phyloP scores from a whole-genome alignment of 1,140 invertebrate species.

The Drosophila takahashii region DNA sequence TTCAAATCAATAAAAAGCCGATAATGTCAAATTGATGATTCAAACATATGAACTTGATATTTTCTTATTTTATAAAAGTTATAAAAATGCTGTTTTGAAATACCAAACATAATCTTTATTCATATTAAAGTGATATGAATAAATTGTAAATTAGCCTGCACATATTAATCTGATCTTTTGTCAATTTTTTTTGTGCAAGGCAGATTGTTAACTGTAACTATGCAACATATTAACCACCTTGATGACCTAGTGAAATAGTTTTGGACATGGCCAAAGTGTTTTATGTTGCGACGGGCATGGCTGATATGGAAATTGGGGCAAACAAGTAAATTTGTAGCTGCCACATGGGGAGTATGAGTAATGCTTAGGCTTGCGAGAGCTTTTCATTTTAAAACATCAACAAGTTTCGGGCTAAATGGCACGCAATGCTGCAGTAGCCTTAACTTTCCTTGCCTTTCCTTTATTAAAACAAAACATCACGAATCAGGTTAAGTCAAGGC shows the following conservation, averaged over 20 bases:
- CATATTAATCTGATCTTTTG: too few relatives aligned
- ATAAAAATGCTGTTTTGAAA: too few relatives aligned
- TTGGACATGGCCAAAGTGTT: constrained; percentile 47
- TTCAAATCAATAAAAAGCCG: too few relatives aligned
- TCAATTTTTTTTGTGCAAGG: too few relatives aligned
- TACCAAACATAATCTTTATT: too few relatives aligned
- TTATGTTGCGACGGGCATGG: constrained; percentile 46
- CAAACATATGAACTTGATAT: too few relatives aligned
- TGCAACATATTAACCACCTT: constrained; percentile 41
- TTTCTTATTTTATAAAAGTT: too few relatives aligned
- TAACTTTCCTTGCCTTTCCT: constrained; percentile 28
- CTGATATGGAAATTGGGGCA: constrained; percentile 46
- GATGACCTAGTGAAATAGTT: constrained; percentile 54
- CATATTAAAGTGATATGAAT: too few relatives aligned
- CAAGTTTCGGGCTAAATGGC: constrained; percentile 42
- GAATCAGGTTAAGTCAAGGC: constrained; percentile 57
- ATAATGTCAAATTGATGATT: too few relatives aligned
- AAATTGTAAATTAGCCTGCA: too few relatives aligned
- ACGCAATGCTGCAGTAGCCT: constrained; percentile 49
- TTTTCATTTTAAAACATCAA: constrained; percentile 46
- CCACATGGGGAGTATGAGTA: constrained; percentile 30
- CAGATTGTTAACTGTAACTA: constrained; percentile 9
- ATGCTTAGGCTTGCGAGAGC: constrained; percentile 1
- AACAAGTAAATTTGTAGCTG: constrained; percentile 44
- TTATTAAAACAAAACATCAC: constrained; percentile 43